Evolutionary conservation across 2,113 vertebrate species (phyloP).

Genomic region (Cichladusa arquata): DNA sequence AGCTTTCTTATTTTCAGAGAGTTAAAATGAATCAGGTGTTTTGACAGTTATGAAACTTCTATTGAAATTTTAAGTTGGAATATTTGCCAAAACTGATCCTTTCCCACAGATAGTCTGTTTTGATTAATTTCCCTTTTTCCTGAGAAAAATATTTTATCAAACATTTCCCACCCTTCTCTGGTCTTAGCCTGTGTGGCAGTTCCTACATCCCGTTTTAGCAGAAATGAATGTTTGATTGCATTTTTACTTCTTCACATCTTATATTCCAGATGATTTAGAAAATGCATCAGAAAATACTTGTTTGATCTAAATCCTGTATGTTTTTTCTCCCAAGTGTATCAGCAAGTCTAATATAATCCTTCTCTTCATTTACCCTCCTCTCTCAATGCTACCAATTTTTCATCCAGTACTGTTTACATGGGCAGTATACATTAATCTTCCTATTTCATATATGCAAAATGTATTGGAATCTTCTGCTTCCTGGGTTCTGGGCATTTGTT

Average conservation of each 20-base stretch:
- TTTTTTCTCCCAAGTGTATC: neutral
- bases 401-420: neutral
- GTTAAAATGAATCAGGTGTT: slow-evolving; percentile 48
- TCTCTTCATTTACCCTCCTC: neutral
- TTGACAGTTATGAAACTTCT: slow-evolving; percentile 36
- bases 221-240: neutral
- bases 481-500: neutral
- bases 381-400: neutral
- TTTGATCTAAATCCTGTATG: neutral
- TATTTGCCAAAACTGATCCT: slow-evolving; percentile 39
- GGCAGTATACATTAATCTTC: neutral
- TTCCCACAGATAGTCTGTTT: slow-evolving; percentile 63
- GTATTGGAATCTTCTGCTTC: neutral
- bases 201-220: neutral
- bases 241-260: neutral
- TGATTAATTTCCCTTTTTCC: slow-evolving; percentile 57
- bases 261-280: neutral
- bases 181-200: neutral
- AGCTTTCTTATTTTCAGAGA: slow-evolving; percentile 44
- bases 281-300: neutral
- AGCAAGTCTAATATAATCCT: neutral
- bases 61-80: slow-evolving; percentile 27
- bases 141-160: slow-evolving; percentile 59
- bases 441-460: neutral
- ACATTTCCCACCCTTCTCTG: slow-evolving; percentile 46